Conservation (phyloP, 2,888 invertebrate species). For the Doris montereyensis region DNA sequence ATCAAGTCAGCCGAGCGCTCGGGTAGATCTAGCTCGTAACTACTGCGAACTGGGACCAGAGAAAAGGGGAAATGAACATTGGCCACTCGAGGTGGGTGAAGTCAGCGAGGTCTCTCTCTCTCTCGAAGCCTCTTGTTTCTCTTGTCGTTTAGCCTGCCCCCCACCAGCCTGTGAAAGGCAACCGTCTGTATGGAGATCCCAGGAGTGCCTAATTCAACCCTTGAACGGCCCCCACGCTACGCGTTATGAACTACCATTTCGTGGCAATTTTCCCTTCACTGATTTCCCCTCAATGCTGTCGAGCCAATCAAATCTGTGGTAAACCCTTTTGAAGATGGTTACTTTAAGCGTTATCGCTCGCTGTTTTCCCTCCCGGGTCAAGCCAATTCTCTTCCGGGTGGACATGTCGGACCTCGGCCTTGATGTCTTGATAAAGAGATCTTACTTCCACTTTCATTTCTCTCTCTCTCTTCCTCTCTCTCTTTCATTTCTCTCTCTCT, state of each 20-base stretch:
- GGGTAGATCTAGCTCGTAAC: conserved; percentile 42
- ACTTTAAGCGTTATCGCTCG: too few relatives aligned
- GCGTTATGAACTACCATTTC: conserved; percentile 50
- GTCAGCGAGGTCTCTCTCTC: neutral
- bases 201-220: conserved; percentile 23
- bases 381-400: too few relatives aligned
- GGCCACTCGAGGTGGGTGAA: conserved; percentile 18
- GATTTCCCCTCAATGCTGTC: conserved; percentile 35
- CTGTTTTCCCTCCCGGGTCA: too few relatives aligned
- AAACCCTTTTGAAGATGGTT: conserved; percentile 23
- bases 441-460: neutral
- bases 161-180: neutral
- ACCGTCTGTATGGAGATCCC: conserved; percentile 2
- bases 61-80: conserved; percentile 32
- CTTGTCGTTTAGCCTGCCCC: neutral
- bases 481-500: neutral
- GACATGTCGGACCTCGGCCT: neutral
- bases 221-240: conserved; percentile 27
- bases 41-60: conserved; percentile 14
- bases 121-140: neutral
- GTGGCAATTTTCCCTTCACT: conserved; percentile 46
- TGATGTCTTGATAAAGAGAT: neutral
- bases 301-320: conserved; percentile 45
- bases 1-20: conserved; percentile 13
- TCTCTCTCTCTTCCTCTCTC: conserved; percentile 6